phyloP scores from a whole-genome alignment of 2,888 invertebrate species.

The Drosophila acutilabella region DNA sequence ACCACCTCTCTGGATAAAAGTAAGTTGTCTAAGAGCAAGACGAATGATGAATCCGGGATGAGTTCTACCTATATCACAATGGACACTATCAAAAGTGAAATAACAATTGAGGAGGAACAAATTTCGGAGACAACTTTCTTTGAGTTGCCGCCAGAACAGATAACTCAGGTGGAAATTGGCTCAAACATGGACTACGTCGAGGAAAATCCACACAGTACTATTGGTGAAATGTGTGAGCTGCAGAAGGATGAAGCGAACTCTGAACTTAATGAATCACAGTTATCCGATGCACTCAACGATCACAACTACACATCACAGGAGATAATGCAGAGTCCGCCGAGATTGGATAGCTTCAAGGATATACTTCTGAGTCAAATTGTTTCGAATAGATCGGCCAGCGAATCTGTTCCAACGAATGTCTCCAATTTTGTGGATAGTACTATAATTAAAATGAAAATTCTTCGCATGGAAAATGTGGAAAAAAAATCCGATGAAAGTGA shows the following conservation, averaged over 20 bases:
- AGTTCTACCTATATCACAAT: not conserved
- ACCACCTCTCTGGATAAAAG: not conserved
- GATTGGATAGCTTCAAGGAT: slow-evolving; percentile 34
- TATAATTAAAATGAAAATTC: slow-evolving; percentile 43
- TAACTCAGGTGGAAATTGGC: slow-evolving; percentile 38
- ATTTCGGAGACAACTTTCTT: slow-evolving; percentile 44
- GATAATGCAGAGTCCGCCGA: slow-evolving; percentile 7
- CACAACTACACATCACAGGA: slow-evolving; percentile 74
- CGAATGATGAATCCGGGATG: not conserved
- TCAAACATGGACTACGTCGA: slow-evolving; percentile 12
- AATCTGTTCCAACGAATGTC: slow-evolving; percentile 38
- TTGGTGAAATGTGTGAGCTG: slow-evolving; percentile 48
- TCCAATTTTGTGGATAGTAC: slow-evolving; percentile 62
- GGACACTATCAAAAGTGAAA: slow-evolving; percentile 44
- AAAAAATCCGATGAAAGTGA: slow-evolving; percentile 8
- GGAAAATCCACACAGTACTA: slow-evolving; percentile 5
- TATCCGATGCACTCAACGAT: slow-evolving; percentile 66
- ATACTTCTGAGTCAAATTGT: slow-evolving; percentile 60
- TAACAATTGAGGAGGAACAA: slow-evolving; percentile 45
- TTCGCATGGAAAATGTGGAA: slow-evolving; percentile 32
- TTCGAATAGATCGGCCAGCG: slow-evolving; percentile 11
- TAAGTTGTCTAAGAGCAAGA: not conserved
- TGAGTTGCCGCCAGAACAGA: slow-evolving; percentile 32
- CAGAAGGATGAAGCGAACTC: slow-evolving; percentile 4
- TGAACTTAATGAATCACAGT: slow-evolving; percentile 6